A percentile compares a stretch with the other conserved stretches of the same genome.
phyloP scores from a whole-genome alignment of 2,113 vertebrate genomes.

The Bos indicus region DNA sequence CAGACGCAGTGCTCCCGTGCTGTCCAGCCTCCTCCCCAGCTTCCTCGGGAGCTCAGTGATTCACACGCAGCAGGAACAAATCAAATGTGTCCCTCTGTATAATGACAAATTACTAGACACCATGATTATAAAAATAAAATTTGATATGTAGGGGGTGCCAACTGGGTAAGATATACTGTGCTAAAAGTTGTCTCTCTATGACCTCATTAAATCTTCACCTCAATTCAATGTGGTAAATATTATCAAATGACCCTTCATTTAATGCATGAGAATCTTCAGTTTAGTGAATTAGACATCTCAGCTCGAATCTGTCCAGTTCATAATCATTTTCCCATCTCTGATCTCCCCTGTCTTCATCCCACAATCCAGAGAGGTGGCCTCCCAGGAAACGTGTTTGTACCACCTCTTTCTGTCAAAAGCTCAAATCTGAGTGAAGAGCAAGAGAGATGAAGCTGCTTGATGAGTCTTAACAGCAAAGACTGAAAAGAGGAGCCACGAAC shows the following conservation, averaged over 20 bases:
- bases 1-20: background rate
- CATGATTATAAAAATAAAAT: background rate
- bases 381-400: background rate
- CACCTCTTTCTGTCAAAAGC: background rate
- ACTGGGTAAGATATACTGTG: background rate
- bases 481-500: background rate
- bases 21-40: background rate
- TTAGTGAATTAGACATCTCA: background rate
- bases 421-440: background rate
- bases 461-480: background rate
- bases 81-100: background rate
- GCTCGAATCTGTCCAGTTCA: background rate
- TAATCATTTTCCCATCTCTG: background rate
- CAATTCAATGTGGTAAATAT: background rate
- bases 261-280: background rate
- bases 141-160: background rate
- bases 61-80: background rate
- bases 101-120: background rate
- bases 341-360: background rate
- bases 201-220: background rate
- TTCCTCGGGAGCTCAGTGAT: background rate
- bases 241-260: background rate
- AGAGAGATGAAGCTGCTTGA: background rate
- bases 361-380: background rate
- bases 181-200: no score